Evolutionary conservation across 1,140 invertebrate genomes (phyloP).

Genomic region (Meloidogyne exigua): DNA sequence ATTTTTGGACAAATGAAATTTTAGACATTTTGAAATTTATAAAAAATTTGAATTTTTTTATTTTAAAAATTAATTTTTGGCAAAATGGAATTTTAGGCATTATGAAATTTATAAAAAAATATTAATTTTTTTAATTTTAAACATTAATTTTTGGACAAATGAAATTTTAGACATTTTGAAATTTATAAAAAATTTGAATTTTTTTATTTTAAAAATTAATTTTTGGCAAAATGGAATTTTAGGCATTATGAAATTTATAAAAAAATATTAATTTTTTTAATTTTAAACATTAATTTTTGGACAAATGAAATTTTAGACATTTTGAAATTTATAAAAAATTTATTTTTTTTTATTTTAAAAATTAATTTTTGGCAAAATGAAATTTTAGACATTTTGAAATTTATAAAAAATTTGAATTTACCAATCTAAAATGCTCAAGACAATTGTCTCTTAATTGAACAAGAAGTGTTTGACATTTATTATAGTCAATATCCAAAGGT

Average conservation of each 20-base stretch:
- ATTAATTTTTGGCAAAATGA: background rate
- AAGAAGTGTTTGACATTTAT: slow-evolving; percentile 21
- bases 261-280: too few species aligned
- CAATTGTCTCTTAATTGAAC: slow-evolving; percentile 31
- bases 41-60: background rate
- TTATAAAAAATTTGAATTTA: background rate
- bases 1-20: too few species aligned
- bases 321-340: too few species aligned
- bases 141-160: too few species aligned
- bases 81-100: background rate
- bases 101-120: background rate
- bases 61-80: slow-evolving; percentile 7
- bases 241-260: background rate
- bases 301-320: too few species aligned
- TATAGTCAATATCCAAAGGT: slow-evolving; percentile 8
- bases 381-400: too few species aligned
- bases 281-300: too few species aligned
- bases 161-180: slow-evolving; percentile 10
- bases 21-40: slow-evolving; percentile 13
- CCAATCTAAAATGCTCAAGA: slow-evolving; percentile 27
- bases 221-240: background rate
- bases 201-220: slow-evolving; percentile 5
- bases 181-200: background rate
- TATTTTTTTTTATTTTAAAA: too few species aligned
- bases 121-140: too few species aligned